These are phyloP conservation scores for Antheraea mylitta DNA, from an alignment of 1,140 invertebrate genomes.

Conservation along the genomic window DNA sequence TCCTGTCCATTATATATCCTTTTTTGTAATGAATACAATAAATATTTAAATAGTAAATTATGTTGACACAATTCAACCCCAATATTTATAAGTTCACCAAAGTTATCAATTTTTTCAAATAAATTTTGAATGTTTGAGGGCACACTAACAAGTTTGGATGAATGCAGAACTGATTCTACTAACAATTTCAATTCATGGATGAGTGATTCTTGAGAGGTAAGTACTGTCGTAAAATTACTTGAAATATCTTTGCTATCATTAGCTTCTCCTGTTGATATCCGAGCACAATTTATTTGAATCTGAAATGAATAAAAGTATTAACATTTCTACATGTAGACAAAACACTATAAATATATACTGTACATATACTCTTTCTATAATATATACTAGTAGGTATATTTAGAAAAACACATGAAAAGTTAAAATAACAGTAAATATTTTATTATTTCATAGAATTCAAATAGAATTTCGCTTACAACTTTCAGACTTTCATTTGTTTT, in stretches of 20 bases:
- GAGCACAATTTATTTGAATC: constrained; percentile 33
- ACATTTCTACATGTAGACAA: too few species aligned
- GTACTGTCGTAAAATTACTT: constrained; percentile 22
- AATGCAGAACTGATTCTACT: constrained; percentile 32
- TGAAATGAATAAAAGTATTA: constrained; percentile 23
- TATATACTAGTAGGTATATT: too few species aligned
- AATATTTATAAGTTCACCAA: constrained; percentile 42
- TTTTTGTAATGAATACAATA: constrained; percentile 58
- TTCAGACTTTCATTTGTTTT: too few species aligned
- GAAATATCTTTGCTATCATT: constrained; percentile 16
- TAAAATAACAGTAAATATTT: too few species aligned
- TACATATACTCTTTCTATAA: too few species aligned
- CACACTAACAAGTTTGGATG: constrained; percentile 27
- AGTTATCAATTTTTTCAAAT: constrained; percentile 57
- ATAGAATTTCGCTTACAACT: too few species aligned
- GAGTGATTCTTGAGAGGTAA: constrained; percentile 50
- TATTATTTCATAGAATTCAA: too few species aligned
- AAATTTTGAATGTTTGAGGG: constrained; percentile 38
- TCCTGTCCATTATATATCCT: constrained; percentile 41
- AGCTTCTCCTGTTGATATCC: constrained; percentile 17
- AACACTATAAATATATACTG: too few species aligned
- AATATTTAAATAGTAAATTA: constrained; percentile 48
- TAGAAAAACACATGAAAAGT: too few species aligned
- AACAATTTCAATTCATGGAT: constrained; percentile 48
- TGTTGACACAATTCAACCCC: constrained; percentile 50